Evolutionary conservation across 2,888 invertebrate species (phyloP), one percentile per base, ranked within the genome.

Genomic region (Diadegma fenestrale): DNA sequence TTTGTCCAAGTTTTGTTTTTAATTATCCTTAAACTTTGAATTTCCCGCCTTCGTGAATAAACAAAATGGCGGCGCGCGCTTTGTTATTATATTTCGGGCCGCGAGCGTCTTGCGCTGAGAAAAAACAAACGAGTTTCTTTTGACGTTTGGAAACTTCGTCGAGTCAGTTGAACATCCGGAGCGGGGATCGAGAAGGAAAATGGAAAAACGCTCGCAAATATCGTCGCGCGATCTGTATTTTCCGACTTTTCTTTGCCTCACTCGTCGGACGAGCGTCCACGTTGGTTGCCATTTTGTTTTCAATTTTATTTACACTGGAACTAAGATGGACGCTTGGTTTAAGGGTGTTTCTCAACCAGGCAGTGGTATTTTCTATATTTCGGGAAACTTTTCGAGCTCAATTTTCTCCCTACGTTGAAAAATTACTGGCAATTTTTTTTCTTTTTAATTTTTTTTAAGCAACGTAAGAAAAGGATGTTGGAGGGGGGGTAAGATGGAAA

Each of bases 21-120:
- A 33, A 68, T 51, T 63, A 63, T 64, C 63, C 66, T 73, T 19
- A 10, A 22, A 69, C 19, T 41, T 41, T 22, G 12, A 30, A 22
- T 41, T 19, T 37, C 19, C 37, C 19, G 37, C 19, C 26, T 41
- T n/a, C 0, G 33, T 12, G 61, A 68, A 43, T 2, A 17, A 73
- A 33, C 14, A 45, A 61, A 63, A 68, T 45, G 77, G 87, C 86
- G 80, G 43, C 82, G 81, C 77, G 73, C n/a, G n/a, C n/a, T n/a
- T n/a, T n/a, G n/a, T n/a, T n/a, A n/a, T n/a, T n/a, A n/a, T n/a
- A n/a, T n/a, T n/a, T n/a, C n/a, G n/a, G n/a, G n/a, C n/a, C n/a
- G n/a, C n/a, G n/a, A n/a, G n/a, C n/a, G n/a, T n/a, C n/a, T n/a
- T n/a, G n/a, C n/a, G n/a, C n/a, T n/a, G 64, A 84, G 84, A 82